Evolutionary conservation across 1,140 invertebrate genomes (phyloP).

Genomic region (Rhyacophila brunnea): DNA sequence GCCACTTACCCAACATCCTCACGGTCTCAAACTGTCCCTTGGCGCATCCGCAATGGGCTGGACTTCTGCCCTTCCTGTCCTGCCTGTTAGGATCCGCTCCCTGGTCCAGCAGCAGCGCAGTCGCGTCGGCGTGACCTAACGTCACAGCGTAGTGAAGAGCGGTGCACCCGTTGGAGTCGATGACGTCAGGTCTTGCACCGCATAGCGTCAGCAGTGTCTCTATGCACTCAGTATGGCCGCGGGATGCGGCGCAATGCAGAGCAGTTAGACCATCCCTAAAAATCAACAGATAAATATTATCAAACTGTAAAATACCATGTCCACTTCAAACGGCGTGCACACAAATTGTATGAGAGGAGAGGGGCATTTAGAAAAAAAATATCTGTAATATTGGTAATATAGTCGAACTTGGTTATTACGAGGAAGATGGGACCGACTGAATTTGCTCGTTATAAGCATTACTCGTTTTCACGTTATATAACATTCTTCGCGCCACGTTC

Average conservation of each 20-base stretch:
- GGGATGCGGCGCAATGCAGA: slow-evolving; percentile 92
- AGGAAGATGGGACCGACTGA: too few species aligned
- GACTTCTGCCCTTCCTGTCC: slow-evolving; percentile 85
- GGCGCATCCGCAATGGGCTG: slow-evolving; percentile 84
- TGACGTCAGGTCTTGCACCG: slow-evolving; percentile 79
- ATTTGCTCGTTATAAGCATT: too few species aligned
- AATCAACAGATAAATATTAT: too few species aligned
- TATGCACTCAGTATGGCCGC: slow-evolving; percentile 91
- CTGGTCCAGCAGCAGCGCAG: slow-evolving; percentile 81
- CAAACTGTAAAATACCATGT: too few species aligned
- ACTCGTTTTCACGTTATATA: too few species aligned
- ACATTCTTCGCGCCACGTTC: too few species aligned
- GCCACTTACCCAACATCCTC: slow-evolving; percentile 53
- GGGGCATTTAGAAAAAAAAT: too few species aligned
- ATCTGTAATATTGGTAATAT: too few species aligned
- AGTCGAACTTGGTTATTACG: too few species aligned
- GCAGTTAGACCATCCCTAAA: slow-evolving; percentile 79
- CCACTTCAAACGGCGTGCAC: too few species aligned
- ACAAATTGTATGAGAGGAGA: too few species aligned
- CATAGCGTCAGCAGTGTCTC: slow-evolving; percentile 88
- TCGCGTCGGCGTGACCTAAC: slow-evolving; percentile 91
- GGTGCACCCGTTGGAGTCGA: slow-evolving; percentile 91
- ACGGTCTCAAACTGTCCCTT: slow-evolving; percentile 82
- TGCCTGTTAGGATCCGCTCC: slow-evolving; percentile 90
- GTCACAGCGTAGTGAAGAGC: slow-evolving; percentile 96